A percentile compares a stretch with the other conserved stretches of the same genome.
phyloP scores from a whole-genome alignment of 2,888 invertebrate species.

The Beris morrisii region DNA sequence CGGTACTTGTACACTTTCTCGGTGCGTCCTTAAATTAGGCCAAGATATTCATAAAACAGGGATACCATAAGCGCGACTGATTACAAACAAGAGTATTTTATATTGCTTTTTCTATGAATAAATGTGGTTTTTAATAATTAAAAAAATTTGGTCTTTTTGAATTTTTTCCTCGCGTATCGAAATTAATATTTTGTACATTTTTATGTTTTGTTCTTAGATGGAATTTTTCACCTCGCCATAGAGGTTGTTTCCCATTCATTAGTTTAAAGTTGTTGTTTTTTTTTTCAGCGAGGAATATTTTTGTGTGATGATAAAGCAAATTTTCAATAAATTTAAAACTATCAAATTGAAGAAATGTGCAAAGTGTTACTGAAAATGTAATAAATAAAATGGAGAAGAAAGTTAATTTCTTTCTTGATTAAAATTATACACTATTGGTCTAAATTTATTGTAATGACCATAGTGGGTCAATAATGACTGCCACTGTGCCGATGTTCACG shows the following conservation, averaged over 20 bases:
- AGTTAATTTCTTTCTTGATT: neutral
- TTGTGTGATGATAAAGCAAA: neutral
- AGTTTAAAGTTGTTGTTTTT: neutral
- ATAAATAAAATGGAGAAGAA: neutral
- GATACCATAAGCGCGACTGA: neutral
- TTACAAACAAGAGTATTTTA: constrained; percentile 2
- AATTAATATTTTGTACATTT: constrained; percentile 10
- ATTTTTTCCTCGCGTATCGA: neutral
- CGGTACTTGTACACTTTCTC: constrained; percentile 3
- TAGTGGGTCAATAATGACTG: constrained; percentile 55
- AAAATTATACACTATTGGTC: constrained; percentile 46
- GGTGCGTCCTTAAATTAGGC: constrained; percentile 21
- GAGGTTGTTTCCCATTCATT: constrained; percentile 11
- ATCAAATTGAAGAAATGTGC: neutral
- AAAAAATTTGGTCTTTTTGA: neutral
- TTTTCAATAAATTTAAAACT: neutral
- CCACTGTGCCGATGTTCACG: constrained; percentile 55
- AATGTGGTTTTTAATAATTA: neutral
- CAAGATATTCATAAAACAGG: constrained; percentile 30
- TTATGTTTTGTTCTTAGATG: neutral
- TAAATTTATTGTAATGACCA: constrained; percentile 57
- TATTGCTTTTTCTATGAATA: neutral
- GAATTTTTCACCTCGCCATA: neutral
- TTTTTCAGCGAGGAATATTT: neutral
- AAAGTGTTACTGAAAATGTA: neutral